Base-by-base conservation (phyloP, 2,797 vertebrate genomes). In the Adrianichthys oophorus region DNA sequence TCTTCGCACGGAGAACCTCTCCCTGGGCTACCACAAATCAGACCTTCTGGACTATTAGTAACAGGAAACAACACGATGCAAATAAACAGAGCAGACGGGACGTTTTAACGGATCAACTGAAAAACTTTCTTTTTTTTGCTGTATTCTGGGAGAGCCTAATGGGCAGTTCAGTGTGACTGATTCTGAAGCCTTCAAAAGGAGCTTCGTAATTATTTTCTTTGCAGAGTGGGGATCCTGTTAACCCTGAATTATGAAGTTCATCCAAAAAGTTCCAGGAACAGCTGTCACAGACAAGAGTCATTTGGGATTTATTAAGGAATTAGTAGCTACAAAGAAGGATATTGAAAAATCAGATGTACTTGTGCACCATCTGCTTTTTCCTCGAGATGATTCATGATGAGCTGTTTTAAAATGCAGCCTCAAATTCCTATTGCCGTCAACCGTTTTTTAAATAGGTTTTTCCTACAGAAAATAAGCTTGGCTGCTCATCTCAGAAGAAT, bases 51-150 rank as follows among this genome's bases (percentile, higher is more conserved):
- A 41, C 42, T 62, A 68, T 80, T 70, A 74, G 56, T 49, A 74
- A 72, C 66, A 73, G 72, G 53, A 82, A 84, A 79, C 53, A 69
- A 71, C 57, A 68, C 2, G 56, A 78, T 60, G 41, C 19, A 58
- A 68, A 78, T 80, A 75, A 82, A 71, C 59, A 43, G 48, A 60
- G 24, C 48, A 42, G 48, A 52, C 17, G 37, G 52, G 24, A 52
- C 12, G 54, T 77, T 56, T 69, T 43, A 54, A 46, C 12, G 53
- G 7, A 48, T 48, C 41, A 18, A 63, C 41, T 18, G 10, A 17
- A 47, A 55, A 54, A 47, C 45, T 62, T 49, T 40, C 52, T 29
- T 12, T 4, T 57, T 59, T 45, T 7, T 51, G 47, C 29, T 50
- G 50, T 15, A 21, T 67, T 58, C 23, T 42, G 12, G 43, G 49